A percentile compares a stretch with the other conserved stretches of the same genome.
phyloP scores from a whole-genome alignment of 53 echinoderm and acorn worm genomes.

The Apostichopus leukothele region DNA sequence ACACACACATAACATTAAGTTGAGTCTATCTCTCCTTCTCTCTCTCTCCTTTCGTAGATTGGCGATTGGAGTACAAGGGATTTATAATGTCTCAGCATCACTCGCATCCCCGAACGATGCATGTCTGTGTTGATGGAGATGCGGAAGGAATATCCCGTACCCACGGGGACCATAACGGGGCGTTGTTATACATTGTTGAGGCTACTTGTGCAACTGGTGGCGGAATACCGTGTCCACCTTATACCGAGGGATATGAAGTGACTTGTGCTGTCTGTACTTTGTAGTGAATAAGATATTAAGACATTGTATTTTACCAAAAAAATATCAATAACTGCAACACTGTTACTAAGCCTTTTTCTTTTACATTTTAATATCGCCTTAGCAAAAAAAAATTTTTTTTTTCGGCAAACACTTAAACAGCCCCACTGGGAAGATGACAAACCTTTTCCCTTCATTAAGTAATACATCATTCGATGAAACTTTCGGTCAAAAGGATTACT shows the following conservation, averaged over 20 bases:
- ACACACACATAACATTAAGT: too few relatives aligned
- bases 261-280: slow-evolving; percentile 50
- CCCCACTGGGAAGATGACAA: too few relatives aligned
- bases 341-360: too few relatives aligned
- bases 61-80: slow-evolving; percentile 53
- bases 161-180: slow-evolving; percentile 48
- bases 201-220: slow-evolving; percentile 24
- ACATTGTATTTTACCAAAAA: too few relatives aligned
- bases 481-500: too few relatives aligned
- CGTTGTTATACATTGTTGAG: slow-evolving; percentile 40
- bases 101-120: slow-evolving; percentile 11
- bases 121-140: slow-evolving; percentile 49
- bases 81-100: slow-evolving; percentile 49
- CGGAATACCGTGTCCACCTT: slow-evolving; percentile 47
- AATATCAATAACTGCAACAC: too few relatives aligned
- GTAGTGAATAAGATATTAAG: not conserved
- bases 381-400: too few relatives aligned
- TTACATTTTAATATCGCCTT: too few relatives aligned
- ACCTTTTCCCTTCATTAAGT: too few relatives aligned
- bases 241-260: slow-evolving; percentile 37
- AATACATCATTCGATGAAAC: too few relatives aligned
- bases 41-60: not conserved
- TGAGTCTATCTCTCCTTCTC: not conserved
- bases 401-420: too few relatives aligned
- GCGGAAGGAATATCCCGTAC: slow-evolving; percentile 39